phyloP scores from a whole-genome alignment of 2,797 vertebrate genomes.

The Danio kyathit region DNA sequence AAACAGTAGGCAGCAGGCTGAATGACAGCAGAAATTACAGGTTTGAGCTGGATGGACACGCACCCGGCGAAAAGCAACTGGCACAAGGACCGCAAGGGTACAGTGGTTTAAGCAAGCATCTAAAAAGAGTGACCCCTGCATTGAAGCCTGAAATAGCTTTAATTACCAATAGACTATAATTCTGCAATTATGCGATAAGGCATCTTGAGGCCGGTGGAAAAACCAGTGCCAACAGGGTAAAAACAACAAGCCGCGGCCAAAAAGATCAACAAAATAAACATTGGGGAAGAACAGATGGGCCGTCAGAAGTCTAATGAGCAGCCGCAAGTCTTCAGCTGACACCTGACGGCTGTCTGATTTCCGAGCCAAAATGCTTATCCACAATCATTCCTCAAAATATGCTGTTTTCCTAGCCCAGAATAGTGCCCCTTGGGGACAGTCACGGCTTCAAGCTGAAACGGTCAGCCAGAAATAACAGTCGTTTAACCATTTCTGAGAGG shows the following conservation, averaged over 20 bases:
- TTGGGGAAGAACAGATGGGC: constrained; percentile 42
- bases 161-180: constrained; percentile 44
- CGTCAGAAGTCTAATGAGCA: constrained; percentile 52
- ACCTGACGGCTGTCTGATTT: constrained; percentile 53
- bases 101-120: constrained; percentile 49
- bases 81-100: constrained; percentile 65
- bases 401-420: constrained; percentile 54
- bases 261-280: constrained; percentile 50
- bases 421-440: constrained; percentile 56
- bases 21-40: constrained; percentile 82
- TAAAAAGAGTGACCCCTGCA: constrained; percentile 57
- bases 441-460: constrained; percentile 39
- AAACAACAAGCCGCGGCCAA: constrained; percentile 32
- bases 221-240: constrained; percentile 29
- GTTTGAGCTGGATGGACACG: constrained; percentile 74
- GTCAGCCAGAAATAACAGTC: constrained; percentile 59
- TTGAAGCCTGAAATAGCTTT: constrained; percentile 54
- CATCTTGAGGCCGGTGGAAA: constrained; percentile 29
- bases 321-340: constrained; percentile 53
- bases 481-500: constrained; percentile 46
- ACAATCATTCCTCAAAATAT: constrained; percentile 47
- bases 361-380: constrained; percentile 56
- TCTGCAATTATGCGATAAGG: constrained; percentile 54
- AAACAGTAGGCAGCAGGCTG: constrained; percentile 80
- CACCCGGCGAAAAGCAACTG: constrained; percentile 78